Evolutionary conservation across 2,113 vertebrate genomes (phyloP), one percentile per base, ranked within the genome.

Genomic region (Hystrix cristata): DNA sequence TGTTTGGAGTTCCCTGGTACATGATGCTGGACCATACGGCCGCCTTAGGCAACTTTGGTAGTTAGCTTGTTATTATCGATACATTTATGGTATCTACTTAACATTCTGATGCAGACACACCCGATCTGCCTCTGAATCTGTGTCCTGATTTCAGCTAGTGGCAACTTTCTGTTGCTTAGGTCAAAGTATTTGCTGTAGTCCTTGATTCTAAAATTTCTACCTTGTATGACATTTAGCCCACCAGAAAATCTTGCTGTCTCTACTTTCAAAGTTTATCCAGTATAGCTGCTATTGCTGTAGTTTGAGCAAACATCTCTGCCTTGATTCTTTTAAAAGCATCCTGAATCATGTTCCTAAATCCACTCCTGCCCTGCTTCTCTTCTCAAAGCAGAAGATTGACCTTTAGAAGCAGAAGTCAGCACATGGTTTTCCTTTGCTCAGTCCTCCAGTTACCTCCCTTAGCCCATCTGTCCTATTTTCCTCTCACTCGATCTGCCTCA

Each of bases 1-100:
- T 53, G 57, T 84, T 86, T 78, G 43, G 14, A 76, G 9, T 81
- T 92, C 76, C 34, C 87, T 60, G 67, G 62, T 55, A 18, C 14
- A 59, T 7, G 7, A 11, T 83, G 34, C 29, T 78, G 53, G 69
- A 87, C 88, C 16, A 0, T 62, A n/a, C 62, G 93, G 79, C 71
- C 95, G 79, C 95, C 55, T 51, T 72, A 94, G 95, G 84, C 91
- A 95, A 81, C 74, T 80, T 67, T 84, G 72, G 60, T 76, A 67
- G 76, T 10, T 74, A 67, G 59, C 60, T 95, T 90, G 57, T 84
- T 95, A 72, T 86, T 48, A 84, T 96, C 65, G 78, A 79, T 80
- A 86, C 12, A 59, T 90, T 95, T 78, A 69, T 71, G n/a, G 11
- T 43, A 72, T 43, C 89, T 90, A 65, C 72, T 96, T 91, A 94